phyloP scores from a whole-genome alignment of 2,888 invertebrate species.

The Eulithis testata region DNA sequence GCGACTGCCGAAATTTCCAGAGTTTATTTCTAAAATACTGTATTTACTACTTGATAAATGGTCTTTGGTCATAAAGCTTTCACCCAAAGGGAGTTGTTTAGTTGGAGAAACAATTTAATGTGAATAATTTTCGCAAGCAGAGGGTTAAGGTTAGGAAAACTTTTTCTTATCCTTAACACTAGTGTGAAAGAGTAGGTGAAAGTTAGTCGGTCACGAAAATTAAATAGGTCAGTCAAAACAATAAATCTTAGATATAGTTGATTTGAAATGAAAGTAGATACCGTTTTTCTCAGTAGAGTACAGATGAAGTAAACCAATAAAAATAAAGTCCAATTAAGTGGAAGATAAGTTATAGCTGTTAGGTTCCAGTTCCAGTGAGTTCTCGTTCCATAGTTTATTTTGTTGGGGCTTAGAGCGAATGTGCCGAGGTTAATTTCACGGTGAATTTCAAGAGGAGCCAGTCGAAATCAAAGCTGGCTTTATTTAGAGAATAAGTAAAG shows the following conservation, averaged over 20 bases:
- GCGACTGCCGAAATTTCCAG: slow-evolving; percentile 7
- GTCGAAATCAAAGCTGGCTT: slow-evolving; percentile 56
- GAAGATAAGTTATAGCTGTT: slow-evolving; percentile 16
- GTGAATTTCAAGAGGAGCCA: slow-evolving; percentile 57
- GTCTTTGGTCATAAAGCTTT: neutral
- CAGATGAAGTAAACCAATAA: slow-evolving; percentile 5
- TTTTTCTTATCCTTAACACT: too few species aligned
- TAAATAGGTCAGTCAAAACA: too few species aligned
- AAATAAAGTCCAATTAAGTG: slow-evolving; percentile 23
- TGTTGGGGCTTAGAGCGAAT: slow-evolving; percentile 48
- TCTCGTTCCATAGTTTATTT: slow-evolving; percentile 49
- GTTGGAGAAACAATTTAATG: neutral
- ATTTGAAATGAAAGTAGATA: too few species aligned
- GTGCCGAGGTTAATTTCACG: slow-evolving; percentile 61
- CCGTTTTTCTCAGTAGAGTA: neutral
- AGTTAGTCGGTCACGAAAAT: too few species aligned
- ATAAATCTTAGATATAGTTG: too few species aligned
- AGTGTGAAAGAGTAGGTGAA: too few species aligned
- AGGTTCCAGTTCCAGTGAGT: slow-evolving; percentile 17
- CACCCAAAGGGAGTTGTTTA: too few species aligned
- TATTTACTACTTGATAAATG: neutral
- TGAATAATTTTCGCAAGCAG: too few species aligned
- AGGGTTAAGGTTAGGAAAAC: too few species aligned
- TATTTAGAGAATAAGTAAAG: slow-evolving; percentile 41
- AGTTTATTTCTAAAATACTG: neutral